phyloP scores from a whole-genome alignment of 2,888 invertebrate species.

The Athetis lepigone region DNA sequence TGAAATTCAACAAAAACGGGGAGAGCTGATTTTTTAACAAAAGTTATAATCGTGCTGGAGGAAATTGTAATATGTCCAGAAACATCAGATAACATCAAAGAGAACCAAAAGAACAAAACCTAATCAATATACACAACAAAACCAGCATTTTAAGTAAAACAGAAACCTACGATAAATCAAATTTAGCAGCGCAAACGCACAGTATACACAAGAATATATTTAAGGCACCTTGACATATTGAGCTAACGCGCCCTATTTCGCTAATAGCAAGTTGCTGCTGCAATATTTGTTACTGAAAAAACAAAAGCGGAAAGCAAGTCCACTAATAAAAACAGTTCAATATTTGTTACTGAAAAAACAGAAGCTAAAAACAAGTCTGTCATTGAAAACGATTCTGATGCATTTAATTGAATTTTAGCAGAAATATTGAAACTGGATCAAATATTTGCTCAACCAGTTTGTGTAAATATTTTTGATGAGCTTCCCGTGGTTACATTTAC shows the following conservation, averaged over 20 bases:
- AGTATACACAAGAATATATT: constrained; percentile 64
- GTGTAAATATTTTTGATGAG: constrained; percentile 14
- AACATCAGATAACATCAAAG: background rate
- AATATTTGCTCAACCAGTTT: constrained; percentile 33
- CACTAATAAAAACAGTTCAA: constrained; percentile 20
- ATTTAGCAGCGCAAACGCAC: constrained; percentile 44
- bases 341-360: constrained; percentile 59
- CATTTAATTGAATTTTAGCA: constrained; percentile 18
- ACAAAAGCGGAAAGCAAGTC: constrained; percentile 33
- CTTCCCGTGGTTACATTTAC: background rate
- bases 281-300: constrained; percentile 61
- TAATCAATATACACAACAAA: constrained; percentile 8
- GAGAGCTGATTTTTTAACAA: too few species aligned
- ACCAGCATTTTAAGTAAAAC: constrained; percentile 35
- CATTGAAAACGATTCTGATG: constrained; percentile 26
- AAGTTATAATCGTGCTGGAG: too few species aligned
- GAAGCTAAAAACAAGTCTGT: constrained; percentile 20
- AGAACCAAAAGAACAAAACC: background rate
- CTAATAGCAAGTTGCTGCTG: constrained; percentile 53
- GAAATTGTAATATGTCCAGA: too few species aligned
- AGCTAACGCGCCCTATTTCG: constrained; percentile 51
- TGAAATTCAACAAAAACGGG: too few species aligned
- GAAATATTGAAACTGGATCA: constrained; percentile 26
- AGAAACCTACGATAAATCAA: constrained; percentile 40
- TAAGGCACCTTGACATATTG: constrained; percentile 84